Evolutionary conservation across 2,113 vertebrate genomes (phyloP).

Genomic region (Brachirus orientalis): DNA sequence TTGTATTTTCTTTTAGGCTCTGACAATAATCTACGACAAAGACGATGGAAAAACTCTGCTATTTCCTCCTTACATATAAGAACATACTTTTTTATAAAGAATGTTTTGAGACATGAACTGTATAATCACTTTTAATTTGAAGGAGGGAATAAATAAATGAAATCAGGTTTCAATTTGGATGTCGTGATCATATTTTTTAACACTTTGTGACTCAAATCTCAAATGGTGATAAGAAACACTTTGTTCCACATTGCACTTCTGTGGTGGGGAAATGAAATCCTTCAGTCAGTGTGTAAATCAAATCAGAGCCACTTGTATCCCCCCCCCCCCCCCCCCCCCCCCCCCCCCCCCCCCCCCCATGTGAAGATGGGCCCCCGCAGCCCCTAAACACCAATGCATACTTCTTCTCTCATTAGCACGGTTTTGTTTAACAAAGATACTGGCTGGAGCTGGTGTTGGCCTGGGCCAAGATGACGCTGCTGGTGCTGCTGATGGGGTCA

Average conservation of each 20-base stretch:
- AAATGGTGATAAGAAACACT: not conserved
- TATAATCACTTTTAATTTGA: too few species aligned
- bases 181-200: too few species aligned
- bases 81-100: not conserved
- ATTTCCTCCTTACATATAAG: not conserved
- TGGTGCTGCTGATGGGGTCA: not conserved
- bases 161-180: too few species aligned
- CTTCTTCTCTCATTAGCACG: constrained; percentile 42
- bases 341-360: constrained; percentile 36
- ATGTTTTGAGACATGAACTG: too few species aligned
- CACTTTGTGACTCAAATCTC: too few species aligned
- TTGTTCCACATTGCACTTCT: not conserved
- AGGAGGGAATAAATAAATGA: too few species aligned
- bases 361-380: not conserved
- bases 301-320: constrained; percentile 26
- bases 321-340: constrained; percentile 29
- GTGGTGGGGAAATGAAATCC: not conserved
- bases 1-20: not conserved
- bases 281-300: constrained; percentile 6
- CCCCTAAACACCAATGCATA: constrained; percentile 1
- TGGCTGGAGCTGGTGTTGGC: constrained; percentile 27
- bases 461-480: not conserved
- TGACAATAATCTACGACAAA: not conserved
- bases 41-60: too few species aligned
- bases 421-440: constrained; percentile 24